phyloP scores from a whole-genome alignment of 2,888 invertebrate species.

The Creontiades dilutus region DNA sequence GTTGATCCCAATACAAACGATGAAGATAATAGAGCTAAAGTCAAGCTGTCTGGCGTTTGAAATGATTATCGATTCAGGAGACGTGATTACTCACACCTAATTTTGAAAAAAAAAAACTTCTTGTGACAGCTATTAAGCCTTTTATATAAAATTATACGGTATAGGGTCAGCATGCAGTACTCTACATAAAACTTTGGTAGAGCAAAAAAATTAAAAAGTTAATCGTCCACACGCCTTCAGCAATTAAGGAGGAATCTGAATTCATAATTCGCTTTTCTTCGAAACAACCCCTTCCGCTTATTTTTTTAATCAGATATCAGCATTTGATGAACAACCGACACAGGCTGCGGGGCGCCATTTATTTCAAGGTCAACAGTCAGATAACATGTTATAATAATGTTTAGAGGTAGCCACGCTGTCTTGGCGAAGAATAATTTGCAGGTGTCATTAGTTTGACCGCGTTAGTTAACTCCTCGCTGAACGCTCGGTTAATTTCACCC shows the following conservation, averaged over 20 bases:
- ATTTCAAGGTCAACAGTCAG: slow-evolving; percentile 8
- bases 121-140: too few species aligned
- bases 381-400: not conserved
- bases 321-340: not conserved
- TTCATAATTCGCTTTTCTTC: not conserved
- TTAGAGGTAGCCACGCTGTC: slow-evolving; percentile 11
- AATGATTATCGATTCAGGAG: not conserved
- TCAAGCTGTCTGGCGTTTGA: not conserved
- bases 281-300: not conserved
- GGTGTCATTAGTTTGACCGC: not conserved
- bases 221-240: not conserved
- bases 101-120: not conserved
- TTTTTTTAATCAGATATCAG: not conserved
- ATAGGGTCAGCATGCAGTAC: not conserved
- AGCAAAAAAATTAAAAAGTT: not conserved
- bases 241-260: not conserved
- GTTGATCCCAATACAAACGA: too few species aligned
- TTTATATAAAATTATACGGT: not conserved
- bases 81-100: not conserved
- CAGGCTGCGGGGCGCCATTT: slow-evolving; percentile 36
- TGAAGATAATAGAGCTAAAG: not conserved
- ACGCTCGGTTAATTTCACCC: slow-evolving; percentile 15
- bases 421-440: slow-evolving; percentile 17
- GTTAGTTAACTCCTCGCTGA: not conserved
- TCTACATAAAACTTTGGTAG: not conserved